Evolutionary conservation across 2,888 invertebrate genomes (phyloP).

Genomic region (Rhingia rostrata): DNA sequence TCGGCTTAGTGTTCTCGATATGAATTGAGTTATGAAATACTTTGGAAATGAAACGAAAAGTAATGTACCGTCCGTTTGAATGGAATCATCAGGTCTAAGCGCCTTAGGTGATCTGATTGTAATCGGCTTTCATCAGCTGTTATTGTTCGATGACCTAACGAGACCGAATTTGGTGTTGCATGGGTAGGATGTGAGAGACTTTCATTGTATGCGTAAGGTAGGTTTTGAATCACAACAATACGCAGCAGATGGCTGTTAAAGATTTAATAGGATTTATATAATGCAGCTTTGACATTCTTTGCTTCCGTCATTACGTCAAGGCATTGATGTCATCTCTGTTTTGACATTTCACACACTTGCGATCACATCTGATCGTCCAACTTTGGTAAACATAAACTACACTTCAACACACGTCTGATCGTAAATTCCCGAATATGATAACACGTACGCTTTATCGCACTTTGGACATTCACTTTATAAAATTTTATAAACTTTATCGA

Average conservation of each 20-base stretch:
- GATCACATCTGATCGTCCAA: too few species aligned
- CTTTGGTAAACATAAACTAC: not conserved
- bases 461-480: conserved; percentile 40
- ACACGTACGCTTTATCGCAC: conserved; percentile 16
- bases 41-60: conserved; percentile 18
- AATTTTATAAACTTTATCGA: not conserved
- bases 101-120: conserved; percentile 4
- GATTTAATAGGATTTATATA: conserved; percentile 9
- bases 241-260: not conserved
- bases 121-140: conserved; percentile 24
- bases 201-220: not conserved
- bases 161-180: not conserved
- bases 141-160: conserved; percentile 19
- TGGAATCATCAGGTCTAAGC: not conserved
- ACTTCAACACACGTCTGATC: not conserved
- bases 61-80: not conserved
- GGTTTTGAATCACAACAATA: not conserved
- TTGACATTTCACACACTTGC: too few species aligned
- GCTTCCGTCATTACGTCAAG: too few species aligned
- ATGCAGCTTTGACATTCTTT: not conserved
- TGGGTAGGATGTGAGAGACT: not conserved
- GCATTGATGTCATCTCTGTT: too few species aligned
- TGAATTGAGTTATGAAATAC: conserved; percentile 25
- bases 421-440: conserved; percentile 33
- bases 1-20: not conserved